Evolutionary conservation across 2,797 vertebrate species (phyloP).

Genomic region (Myiotriccus ornatus): DNA sequence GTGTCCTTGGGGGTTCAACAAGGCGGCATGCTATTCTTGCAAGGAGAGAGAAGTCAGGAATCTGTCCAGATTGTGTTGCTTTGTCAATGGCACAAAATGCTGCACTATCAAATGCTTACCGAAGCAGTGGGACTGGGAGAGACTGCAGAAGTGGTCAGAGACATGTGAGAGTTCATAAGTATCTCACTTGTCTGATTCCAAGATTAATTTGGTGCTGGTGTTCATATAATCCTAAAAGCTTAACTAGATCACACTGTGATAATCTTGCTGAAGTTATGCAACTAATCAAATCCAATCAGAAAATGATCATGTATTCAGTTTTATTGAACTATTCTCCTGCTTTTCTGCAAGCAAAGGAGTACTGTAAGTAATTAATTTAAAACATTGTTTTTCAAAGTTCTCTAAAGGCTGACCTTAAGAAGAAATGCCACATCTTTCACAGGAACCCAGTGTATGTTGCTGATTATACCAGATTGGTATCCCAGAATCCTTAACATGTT

Average conservation of each 20-base stretch:
- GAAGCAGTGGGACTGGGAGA: neutral
- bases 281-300: constrained; percentile 64
- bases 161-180: neutral
- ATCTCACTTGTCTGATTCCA: constrained; percentile 19
- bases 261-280: constrained; percentile 73
- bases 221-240: constrained; percentile 58
- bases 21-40: neutral
- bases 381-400: constrained; percentile 61
- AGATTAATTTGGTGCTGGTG: constrained; percentile 57
- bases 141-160: neutral
- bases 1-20: neutral
- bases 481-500: constrained; percentile 15
- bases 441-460: constrained; percentile 5
- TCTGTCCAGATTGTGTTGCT: neutral
- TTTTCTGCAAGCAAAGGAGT: constrained; percentile 48
- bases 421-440: constrained; percentile 32
- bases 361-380: constrained; percentile 61
- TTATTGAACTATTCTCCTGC: constrained; percentile 45
- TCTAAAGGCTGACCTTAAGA: constrained; percentile 48
- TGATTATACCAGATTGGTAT: constrained; percentile 45
- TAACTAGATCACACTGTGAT: constrained; percentile 61
- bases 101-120: neutral
- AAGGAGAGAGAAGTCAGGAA: neutral
- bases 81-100: neutral
- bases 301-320: constrained; percentile 60